Evolutionary conservation across 2,797 vertebrate species (phyloP).

Genomic region (Ciconia nigra): DNA sequence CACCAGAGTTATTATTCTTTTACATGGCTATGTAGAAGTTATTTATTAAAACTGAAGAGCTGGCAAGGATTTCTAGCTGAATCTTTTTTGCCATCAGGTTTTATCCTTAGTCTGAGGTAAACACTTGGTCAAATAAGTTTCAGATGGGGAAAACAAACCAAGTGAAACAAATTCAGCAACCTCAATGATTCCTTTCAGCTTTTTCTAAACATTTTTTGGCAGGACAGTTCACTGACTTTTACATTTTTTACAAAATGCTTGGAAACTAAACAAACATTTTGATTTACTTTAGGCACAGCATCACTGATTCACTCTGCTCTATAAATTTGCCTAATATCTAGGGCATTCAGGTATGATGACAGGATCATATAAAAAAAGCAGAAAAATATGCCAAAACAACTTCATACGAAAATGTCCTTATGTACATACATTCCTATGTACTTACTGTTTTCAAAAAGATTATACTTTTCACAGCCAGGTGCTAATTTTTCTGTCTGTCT

Average conservation of each 20-base stretch:
- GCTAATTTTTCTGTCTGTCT: constrained; percentile 91
- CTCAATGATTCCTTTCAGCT: not conserved
- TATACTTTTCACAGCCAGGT: constrained; percentile 90
- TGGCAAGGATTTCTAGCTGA: not conserved
- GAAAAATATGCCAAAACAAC: not conserved
- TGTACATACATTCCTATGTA: not conserved
- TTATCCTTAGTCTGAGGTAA: not conserved
- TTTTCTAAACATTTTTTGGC: not conserved
- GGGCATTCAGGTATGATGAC: not conserved
- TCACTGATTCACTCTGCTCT: not conserved
- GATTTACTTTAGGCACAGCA: not conserved
- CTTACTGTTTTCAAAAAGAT: constrained; percentile 87
- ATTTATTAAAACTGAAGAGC: not conserved
- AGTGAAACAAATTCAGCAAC: not conserved
- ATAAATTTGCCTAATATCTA: not conserved
- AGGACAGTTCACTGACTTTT: not conserved
- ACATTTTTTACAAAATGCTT: not conserved
- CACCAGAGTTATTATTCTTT: not conserved
- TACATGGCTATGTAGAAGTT: not conserved
- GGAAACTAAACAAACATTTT: not conserved
- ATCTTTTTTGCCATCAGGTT: not conserved
- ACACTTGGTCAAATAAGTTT: not conserved
- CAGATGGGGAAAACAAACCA: not conserved
- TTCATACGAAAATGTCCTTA: not conserved
- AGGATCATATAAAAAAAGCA: not conserved